phyloP scores from a whole-genome alignment of 2,797 vertebrate species.

The Lutjanus argentimaculatus region DNA sequence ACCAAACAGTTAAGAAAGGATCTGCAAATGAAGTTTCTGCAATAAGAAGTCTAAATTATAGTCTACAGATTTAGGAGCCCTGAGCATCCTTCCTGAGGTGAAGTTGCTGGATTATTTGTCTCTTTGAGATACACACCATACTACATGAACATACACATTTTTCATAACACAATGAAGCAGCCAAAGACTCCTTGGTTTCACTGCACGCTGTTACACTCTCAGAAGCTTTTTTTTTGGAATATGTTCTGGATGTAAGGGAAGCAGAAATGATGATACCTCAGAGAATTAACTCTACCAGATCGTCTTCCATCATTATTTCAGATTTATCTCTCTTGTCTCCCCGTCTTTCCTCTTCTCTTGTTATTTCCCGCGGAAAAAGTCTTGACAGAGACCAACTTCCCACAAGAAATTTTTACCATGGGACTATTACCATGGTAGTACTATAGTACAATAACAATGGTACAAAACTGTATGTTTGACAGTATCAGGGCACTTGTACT shows the following conservation, averaged over 20 bases:
- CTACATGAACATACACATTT: not conserved
- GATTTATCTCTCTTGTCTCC: slow-evolving; percentile 29
- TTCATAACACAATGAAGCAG: slow-evolving; percentile 21
- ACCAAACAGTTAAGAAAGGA: no score
- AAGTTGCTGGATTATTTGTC: slow-evolving; percentile 20
- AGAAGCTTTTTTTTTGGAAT: slow-evolving; percentile 35
- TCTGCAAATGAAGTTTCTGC: no score
- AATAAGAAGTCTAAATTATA: not conserved
- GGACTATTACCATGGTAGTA: no score
- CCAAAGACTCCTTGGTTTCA: slow-evolving; percentile 21
- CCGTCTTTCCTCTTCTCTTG: slow-evolving; percentile 19
- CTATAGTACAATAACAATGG: no score
- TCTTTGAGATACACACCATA: not conserved
- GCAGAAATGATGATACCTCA: slow-evolving; percentile 33
- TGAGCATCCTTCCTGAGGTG: slow-evolving; percentile 3
- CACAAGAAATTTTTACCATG: no score
- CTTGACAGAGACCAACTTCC: slow-evolving; percentile 11
- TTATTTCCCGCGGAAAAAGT: slow-evolving; percentile 14
- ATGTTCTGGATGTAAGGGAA: slow-evolving; percentile 24
- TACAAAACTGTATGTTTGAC: no score
- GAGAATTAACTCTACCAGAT: slow-evolving; percentile 35
- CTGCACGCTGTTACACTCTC: slow-evolving; percentile 47
- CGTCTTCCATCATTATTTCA: slow-evolving; percentile 54
- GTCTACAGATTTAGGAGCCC: not conserved
- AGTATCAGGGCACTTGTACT: no score